Conservation (phyloP, 2,113 vertebrate genomes). For the Helogale parvula region DNA sequence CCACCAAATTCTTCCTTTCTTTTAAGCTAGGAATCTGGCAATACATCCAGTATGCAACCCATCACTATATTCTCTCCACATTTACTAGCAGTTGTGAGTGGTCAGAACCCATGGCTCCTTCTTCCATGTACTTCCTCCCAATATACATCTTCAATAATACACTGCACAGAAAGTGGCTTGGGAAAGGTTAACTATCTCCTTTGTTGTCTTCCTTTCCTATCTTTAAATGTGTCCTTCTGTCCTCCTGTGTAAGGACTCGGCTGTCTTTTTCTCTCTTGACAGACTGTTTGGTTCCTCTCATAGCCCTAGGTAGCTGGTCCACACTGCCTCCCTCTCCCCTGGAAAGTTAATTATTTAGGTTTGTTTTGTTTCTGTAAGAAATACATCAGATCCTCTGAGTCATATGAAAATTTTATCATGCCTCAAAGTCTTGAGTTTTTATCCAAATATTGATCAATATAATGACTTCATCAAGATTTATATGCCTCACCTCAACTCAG, state of each 20-base stretch:
- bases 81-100: neutral
- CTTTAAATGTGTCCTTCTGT: neutral
- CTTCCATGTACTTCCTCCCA: neutral
- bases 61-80: neutral
- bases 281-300: neutral
- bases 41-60: neutral
- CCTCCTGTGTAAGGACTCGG: no score
- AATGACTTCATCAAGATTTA: no score
- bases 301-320: neutral
- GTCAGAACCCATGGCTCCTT: neutral
- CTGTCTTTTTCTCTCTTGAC: neutral
- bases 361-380: neutral
- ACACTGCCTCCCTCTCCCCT: neutral
- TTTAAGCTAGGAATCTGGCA: neutral
- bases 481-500: no score
- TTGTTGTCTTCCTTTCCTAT: neutral
- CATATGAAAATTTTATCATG: neutral
- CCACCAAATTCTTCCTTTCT: neutral
- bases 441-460: neutral
- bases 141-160: neutral
- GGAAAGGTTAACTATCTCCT: neutral
- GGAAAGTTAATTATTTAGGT: neutral
- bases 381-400: neutral
- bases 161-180: neutral
- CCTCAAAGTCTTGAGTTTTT: constrained; percentile 19